Base-by-base conservation (phyloP, 2,888 invertebrate genomes). In the Microplitis manilae region DNA sequence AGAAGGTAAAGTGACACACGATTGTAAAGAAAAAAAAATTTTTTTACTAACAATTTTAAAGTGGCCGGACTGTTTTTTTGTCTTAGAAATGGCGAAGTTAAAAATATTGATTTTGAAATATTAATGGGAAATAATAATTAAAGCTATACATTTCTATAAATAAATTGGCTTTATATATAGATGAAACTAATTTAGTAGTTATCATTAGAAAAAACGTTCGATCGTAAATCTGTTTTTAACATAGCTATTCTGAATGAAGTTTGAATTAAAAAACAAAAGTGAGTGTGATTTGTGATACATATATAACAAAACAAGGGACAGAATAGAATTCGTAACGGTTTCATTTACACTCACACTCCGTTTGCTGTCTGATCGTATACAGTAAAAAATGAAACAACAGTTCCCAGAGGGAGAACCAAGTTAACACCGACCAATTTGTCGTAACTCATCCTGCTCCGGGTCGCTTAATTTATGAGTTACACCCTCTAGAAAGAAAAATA, bases 401-500 rank as follows among this genome's bases (percentile, higher is more conserved):
- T 83, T 83, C 71, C 78, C 79, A 77, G 64, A 73, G 80, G 77
- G 79, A 79, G 77, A 80, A 78, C 77, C 73, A 77, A 83, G 82
- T 85, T 84, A 85, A 83, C 84, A 82, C 80, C 78, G 20, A 82
- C 81, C 84, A 86, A 86, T 86, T 86, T 85, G 84, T 86, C 82
- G 84, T 78, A 81, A 80, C 81, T 75, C 71, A 20, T 75, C 68
- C 75, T 80, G 75, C 78, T 70, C 59, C 60, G 38, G 59, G 41
- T 64, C 75, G 74, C 59, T 68, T 30, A 73, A 75, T 60, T 61
- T 76, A 67, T 73, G 65, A 68, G 76, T 68, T 77, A 71, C 15
- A 62, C 20, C 62, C 17, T 62, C 20, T 20, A 17, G 62, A 20
- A 62, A 62, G 17, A 20, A 20, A 15, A 62, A 62, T 15, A 62